Evolutionary conservation across 2,888 invertebrate genomes (phyloP).

Genomic region (Steinernema hermaphroditum): DNA sequence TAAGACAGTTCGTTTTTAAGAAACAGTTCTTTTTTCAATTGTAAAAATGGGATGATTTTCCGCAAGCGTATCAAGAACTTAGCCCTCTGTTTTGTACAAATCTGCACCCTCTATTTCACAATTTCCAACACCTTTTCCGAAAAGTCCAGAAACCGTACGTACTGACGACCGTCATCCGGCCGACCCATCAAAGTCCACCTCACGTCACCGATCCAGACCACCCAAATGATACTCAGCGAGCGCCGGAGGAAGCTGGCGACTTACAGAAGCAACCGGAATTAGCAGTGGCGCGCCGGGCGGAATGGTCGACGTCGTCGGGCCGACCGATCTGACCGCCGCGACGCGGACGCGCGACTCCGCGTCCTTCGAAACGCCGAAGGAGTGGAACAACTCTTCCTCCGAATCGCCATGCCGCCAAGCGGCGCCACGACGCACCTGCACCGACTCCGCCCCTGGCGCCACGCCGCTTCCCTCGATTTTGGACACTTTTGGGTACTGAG

Average conservation of each 20-base stretch:
- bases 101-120: too few relatives aligned
- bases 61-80: too few relatives aligned
- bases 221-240: slow-evolving; percentile 20
- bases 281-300: neutral
- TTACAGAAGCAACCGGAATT: neutral
- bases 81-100: too few relatives aligned
- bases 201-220: too few relatives aligned
- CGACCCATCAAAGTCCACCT: too few relatives aligned
- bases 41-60: too few relatives aligned
- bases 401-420: slow-evolving; percentile 14
- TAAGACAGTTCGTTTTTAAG: too few relatives aligned
- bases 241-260: neutral
- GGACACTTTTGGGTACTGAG: neutral
- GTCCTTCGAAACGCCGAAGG: slow-evolving; percentile 17
- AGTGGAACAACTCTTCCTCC: slow-evolving; percentile 26
- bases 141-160: too few relatives aligned
- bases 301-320: slow-evolving; percentile 1
- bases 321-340: slow-evolving; percentile 9
- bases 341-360: neutral
- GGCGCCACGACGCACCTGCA: slow-evolving; percentile 26
- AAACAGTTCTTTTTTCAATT: too few relatives aligned
- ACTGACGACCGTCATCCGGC: too few relatives aligned
- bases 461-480: neutral
- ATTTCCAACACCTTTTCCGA: too few relatives aligned
- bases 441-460: slow-evolving; percentile 25